A percentile compares a stretch with the other conserved stretches of the same genome.
phyloP scores from a whole-genome alignment of 2,888 invertebrate genomes.

The Lydus trimaculatus region DNA sequence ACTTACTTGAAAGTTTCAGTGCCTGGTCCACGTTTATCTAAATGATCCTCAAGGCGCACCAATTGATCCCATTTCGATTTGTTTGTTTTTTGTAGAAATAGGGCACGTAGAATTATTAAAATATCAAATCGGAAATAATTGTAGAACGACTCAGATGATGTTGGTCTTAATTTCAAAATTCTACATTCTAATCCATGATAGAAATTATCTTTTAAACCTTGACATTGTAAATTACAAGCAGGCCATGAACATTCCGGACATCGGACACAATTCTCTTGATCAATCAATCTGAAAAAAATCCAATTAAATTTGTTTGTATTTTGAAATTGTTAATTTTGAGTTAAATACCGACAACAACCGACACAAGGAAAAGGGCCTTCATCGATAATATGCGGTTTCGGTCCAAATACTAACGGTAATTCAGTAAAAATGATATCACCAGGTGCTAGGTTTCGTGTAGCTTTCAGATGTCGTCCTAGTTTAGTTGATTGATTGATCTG shows the following conservation, averaged over 20 bases:
- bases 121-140: conserved; percentile 71
- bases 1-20: conserved; percentile 71
- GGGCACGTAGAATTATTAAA: conserved; percentile 69
- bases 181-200: conserved; percentile 73
- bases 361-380: conserved; percentile 72
- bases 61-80: conserved; percentile 65
- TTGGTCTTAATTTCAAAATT: conserved; percentile 65
- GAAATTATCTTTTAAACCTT: conserved; percentile 66
- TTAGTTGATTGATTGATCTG: conserved; percentile 63
- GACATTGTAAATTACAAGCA: conserved; percentile 70
- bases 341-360: conserved; percentile 71
- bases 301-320: conserved; percentile 11
- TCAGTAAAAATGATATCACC: conserved; percentile 75
- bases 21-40: conserved; percentile 69
- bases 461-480: conserved; percentile 70
- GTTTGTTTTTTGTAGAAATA: conserved; percentile 67
- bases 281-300: conserved; percentile 21
- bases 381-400: conserved; percentile 67
- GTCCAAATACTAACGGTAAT: conserved; percentile 70
- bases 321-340: neutral
- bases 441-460: conserved; percentile 71
- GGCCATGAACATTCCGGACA: conserved; percentile 75
- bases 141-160: conserved; percentile 60
- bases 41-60: conserved; percentile 67
- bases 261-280: conserved; percentile 30